Evolutionary conservation across 2,888 invertebrate species (phyloP).

Genomic region (Cheilosia urbana): DNA sequence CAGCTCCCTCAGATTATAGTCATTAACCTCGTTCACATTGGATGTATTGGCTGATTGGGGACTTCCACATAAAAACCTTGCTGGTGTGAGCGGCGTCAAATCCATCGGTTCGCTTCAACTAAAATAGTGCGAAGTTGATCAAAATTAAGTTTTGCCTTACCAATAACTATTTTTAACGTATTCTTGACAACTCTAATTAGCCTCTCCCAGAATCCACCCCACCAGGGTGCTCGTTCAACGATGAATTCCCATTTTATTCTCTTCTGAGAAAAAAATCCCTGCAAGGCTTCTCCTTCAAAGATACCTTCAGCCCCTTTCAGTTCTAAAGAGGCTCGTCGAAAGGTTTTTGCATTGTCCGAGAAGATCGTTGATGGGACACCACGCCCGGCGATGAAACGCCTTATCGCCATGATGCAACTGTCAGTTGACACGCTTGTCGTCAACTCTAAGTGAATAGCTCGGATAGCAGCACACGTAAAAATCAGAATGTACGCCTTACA

Average conservation of each 20-base stretch:
- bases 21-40: too few species aligned
- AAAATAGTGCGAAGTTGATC: slow-evolving; percentile 20
- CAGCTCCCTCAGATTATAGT: background rate
- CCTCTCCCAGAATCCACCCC: slow-evolving; percentile 53
- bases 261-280: slow-evolving; percentile 19
- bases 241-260: slow-evolving; percentile 22
- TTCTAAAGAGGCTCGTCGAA: slow-evolving; percentile 15
- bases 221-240: too few species aligned
- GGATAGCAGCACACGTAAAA: too few species aligned
- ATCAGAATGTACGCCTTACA: slow-evolving; percentile 30
- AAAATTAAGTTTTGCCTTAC: slow-evolving; percentile 7
- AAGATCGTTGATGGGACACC: slow-evolving; percentile 15
- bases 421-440: slow-evolving; percentile 37
- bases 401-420: slow-evolving; percentile 25
- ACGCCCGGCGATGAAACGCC: slow-evolving; percentile 22
- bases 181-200: slow-evolving; percentile 32
- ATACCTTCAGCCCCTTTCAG: background rate
- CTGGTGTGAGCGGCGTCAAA: too few species aligned
- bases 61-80: slow-evolving; percentile 11
- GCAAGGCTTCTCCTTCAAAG: background rate
- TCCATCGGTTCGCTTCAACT: slow-evolving; percentile 13
- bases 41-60: background rate
- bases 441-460: slow-evolving; percentile 51
- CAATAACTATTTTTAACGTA: slow-evolving; percentile 19
- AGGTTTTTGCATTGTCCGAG: slow-evolving; percentile 22